Base-by-base conservation (phyloP, 64 coral and sea anemone genomes). In the Stylophora pistillata region DNA sequence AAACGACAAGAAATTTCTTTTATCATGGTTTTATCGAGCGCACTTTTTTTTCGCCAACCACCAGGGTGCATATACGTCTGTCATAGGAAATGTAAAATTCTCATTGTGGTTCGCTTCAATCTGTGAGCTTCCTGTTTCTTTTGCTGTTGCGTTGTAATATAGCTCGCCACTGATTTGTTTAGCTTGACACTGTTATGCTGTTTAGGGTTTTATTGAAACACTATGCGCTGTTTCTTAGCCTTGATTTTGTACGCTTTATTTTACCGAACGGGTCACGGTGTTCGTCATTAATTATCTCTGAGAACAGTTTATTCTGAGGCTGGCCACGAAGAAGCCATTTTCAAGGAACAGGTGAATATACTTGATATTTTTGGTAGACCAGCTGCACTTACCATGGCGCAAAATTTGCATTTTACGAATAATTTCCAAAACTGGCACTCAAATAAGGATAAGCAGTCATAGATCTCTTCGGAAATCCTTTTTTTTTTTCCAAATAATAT, bases 21-120 rank as follows among this genome's bases (percentile, higher is more conserved):
- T 41, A 81, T 63, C 61, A 69, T 14, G 61, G n/a, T 68, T 83
- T 83, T 83, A 83, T 83, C 61, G 14, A 16, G 27, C 33, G 11
- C 23, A 75, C 7, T 20, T 21, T 54, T 73, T 20, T 58, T 79
- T 79, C 77, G 55, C n/a, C 5, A 79, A 59, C 56, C 77, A n/a
- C 13, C 25, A 55, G 26, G 27, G 53, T 56, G 75, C 20, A 28
- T 57, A 56, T 79, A 0, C 9, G 23, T 9, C 30, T 62, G 29
- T 79, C 30, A 81, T 21, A 81, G 18, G 15, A 30, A 27, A 83
- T n/a, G 21, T 21, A 66, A 10, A 18, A 66, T 66, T 25, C 13
- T 4, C 5, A 16, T 63, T 63, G 18, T 63, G 16, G 15, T 15
- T 16, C 60, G 23, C 21, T n/a, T 66, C 63, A 66, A 66, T 66